Evolutionary conservation across 2,797 vertebrate genomes (phyloP).

Genomic region (Amniataba percoides): DNA sequence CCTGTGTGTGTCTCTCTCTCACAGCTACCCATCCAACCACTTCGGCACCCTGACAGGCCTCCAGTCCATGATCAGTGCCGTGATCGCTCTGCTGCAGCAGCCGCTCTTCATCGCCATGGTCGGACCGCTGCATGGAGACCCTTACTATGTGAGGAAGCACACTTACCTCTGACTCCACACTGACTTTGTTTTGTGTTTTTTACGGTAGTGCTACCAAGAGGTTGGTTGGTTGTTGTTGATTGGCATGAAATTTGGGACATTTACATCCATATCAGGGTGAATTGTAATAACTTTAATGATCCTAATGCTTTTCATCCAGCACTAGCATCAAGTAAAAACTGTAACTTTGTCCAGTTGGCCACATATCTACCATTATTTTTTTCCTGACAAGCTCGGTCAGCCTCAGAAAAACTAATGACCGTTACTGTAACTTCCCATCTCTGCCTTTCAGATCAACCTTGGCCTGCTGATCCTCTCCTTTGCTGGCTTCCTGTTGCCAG

Average conservation of each 20-base stretch:
- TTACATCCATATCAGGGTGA: not conserved
- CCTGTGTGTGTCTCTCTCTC: constrained; percentile 8
- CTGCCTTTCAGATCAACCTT: constrained; percentile 88
- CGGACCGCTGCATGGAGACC: constrained; percentile 85
- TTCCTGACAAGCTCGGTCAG: not conserved
- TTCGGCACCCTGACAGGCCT: constrained; percentile 93
- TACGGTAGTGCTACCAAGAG: too few relatives aligned
- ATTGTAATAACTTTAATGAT: not conserved
- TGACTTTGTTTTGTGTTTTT: too few relatives aligned
- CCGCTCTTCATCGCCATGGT: constrained; percentile 91
- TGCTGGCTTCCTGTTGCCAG: constrained; percentile 90
- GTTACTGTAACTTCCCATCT: constrained; percentile 3
- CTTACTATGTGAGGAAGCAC: constrained; percentile 88
- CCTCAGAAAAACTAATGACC: not conserved
- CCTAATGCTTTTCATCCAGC: too few relatives aligned
- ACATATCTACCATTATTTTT: not conserved
- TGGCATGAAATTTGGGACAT: not conserved
- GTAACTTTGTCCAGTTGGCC: not conserved
- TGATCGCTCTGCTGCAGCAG: constrained; percentile 92
- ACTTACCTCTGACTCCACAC: too few relatives aligned
- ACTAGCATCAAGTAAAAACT: too few relatives aligned
- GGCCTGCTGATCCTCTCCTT: constrained; percentile 88
- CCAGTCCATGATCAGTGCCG: constrained; percentile 92
- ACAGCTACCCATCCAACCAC: constrained; percentile 92
- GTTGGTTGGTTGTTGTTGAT: too few relatives aligned